A percentile compares a stretch with the other conserved stretches of the same genome.
Conservation (phyloP, 2,113 vertebrate genomes). For the Taxidea taxus region DNA sequence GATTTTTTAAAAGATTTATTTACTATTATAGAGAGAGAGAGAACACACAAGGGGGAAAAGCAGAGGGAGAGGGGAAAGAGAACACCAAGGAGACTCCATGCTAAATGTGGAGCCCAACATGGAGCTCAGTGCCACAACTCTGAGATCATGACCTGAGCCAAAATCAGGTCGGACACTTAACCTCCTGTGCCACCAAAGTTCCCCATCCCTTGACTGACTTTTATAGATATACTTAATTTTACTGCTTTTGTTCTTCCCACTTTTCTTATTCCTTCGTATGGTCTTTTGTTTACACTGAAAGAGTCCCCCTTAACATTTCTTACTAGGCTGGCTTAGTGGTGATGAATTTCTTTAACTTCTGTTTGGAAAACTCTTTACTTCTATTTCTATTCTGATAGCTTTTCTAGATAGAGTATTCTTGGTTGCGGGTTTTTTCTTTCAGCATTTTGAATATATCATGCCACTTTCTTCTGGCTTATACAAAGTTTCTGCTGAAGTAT, state of each 20-base stretch:
- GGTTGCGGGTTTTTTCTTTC: neutral
- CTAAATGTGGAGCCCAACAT: neutral
- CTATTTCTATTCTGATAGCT: neutral
- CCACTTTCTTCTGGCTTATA: neutral
- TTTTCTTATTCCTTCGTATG: neutral
- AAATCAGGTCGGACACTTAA: neutral
- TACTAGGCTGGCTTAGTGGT: neutral
- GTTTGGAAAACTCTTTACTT: neutral
- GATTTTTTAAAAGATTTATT: neutral
- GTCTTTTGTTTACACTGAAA: neutral
- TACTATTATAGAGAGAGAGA: neutral
- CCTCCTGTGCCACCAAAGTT: neutral
- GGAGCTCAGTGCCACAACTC: neutral
- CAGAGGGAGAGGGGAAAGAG: neutral
- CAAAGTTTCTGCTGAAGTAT: neutral
- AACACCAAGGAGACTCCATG: neutral
- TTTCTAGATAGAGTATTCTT: neutral
- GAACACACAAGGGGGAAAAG: neutral
- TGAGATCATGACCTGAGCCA: neutral
- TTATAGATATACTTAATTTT: too few relatives aligned
- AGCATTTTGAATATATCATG: neutral
- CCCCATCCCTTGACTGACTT: too few relatives aligned
- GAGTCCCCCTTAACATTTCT: neutral
- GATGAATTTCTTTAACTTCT: neutral
- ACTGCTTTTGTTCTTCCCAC: too few relatives aligned